A percentile compares a stretch with the other conserved stretches of the same genome.
phyloP scores from a whole-genome alignment of 2,797 vertebrate species.

The Danio tinwini region DNA sequence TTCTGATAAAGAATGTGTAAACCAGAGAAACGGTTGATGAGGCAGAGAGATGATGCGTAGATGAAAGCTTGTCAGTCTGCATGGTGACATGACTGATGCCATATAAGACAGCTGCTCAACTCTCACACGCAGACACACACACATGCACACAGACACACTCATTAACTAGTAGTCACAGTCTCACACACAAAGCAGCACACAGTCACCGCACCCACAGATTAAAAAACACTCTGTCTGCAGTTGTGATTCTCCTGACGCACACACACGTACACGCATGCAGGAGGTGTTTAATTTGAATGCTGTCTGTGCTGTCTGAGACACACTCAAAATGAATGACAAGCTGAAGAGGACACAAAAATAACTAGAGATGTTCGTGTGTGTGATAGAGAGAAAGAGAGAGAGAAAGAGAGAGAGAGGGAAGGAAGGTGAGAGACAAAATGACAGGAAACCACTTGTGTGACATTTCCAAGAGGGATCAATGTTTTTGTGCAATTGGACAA shows the following conservation, averaged over 20 bases:
- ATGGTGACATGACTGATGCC: constrained; percentile 3
- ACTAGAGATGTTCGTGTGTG: constrained; percentile 16
- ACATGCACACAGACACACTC: neutral
- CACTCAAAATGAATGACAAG: constrained; percentile 53
- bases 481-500: constrained; percentile 45
- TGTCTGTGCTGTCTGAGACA: constrained; percentile 41
- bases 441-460: constrained; percentile 48
- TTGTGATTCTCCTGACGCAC: constrained; percentile 3
- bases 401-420: neutral
- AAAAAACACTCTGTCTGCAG: constrained; percentile 32
- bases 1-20: constrained; percentile 32
- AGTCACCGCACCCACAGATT: constrained; percentile 37
- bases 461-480: constrained; percentile 57
- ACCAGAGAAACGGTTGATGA: constrained; percentile 22
- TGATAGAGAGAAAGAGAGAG: neutral
- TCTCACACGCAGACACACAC: neutral
- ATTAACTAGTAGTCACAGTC: constrained; percentile 33
- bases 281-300: constrained; percentile 47
- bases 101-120: constrained; percentile 37
- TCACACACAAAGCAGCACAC: constrained; percentile 15
- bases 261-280: constrained; percentile 6
- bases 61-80: constrained; percentile 35
- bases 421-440: constrained; percentile 34
- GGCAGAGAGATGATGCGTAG: neutral
- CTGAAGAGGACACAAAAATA: constrained; percentile 43